These are phyloP conservation scores for Vicugna pacos DNA, from an alignment of 2,113 vertebrate genomes.

Conservation along the genomic window DNA sequence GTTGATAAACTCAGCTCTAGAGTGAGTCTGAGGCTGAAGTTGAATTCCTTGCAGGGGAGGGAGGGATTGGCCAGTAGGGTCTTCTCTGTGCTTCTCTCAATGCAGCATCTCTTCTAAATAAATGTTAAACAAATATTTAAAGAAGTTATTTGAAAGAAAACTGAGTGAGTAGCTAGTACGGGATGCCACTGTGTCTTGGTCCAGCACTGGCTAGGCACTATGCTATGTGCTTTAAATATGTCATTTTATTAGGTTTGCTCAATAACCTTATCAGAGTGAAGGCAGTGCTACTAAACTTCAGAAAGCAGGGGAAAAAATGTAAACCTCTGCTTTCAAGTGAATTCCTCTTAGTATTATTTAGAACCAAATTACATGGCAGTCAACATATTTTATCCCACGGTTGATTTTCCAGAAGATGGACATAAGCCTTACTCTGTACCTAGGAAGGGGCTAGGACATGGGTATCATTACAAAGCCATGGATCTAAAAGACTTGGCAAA, in stretches of 20 bases:
- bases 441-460: not conserved
- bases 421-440: not conserved
- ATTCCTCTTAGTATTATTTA: not conserved
- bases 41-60: not conserved
- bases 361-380: not conserved
- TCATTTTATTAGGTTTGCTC: slow-evolving; percentile 32
- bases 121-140: not conserved
- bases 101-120: slow-evolving; percentile 26
- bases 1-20: not conserved
- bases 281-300: not conserved
- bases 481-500: slow-evolving; percentile 23
- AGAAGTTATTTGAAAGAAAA: not conserved
- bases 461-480: not conserved
- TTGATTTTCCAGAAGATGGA: not conserved
- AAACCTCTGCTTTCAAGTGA: slow-evolving; percentile 3
- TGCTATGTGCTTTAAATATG: not conserved
- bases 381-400: not conserved
- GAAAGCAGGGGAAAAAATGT: not conserved
- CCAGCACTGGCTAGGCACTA: not conserved
- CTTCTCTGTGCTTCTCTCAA: not conserved
- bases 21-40: not conserved
- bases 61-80: not conserved
- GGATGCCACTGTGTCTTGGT: not conserved
- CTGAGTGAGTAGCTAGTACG: not conserved
- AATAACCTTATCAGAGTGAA: not conserved